A percentile compares a stretch with the other conserved stretches of the same genome.
phyloP scores from a whole-genome alignment of 2,888 invertebrate genomes.

The Spisula solida region DNA sequence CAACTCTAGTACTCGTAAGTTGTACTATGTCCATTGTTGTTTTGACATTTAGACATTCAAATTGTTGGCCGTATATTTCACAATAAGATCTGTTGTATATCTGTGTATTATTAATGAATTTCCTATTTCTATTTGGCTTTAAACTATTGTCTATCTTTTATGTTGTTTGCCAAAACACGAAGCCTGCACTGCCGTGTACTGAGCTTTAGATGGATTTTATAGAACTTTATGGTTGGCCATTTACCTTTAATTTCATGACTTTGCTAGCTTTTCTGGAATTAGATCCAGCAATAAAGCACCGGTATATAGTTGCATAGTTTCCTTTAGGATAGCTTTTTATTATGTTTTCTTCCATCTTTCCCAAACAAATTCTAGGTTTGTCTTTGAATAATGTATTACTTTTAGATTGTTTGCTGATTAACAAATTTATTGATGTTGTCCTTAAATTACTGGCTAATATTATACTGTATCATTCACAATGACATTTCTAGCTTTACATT shows the following conservation, averaged over 20 bases:
- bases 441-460: neutral
- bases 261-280: neutral
- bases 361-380: neutral
- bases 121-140: neutral
- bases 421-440: neutral
- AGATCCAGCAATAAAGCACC: neutral
- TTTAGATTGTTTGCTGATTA: neutral
- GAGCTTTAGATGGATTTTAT: neutral
- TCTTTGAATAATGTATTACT: neutral
- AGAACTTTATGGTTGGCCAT: neutral
- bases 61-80: too few relatives aligned
- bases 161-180: neutral
- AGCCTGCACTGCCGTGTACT: neutral
- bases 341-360: neutral
- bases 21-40: too few relatives aligned
- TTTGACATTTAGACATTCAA: too few relatives aligned
- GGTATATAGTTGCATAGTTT: neutral
- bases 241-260: neutral
- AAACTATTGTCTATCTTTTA: neutral
- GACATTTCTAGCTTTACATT: too few relatives aligned
- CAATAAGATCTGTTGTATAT: too few relatives aligned
- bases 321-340: conserved; percentile 13
- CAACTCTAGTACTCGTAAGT: too few relatives aligned
- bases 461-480: too few relatives aligned
- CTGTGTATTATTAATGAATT: too few relatives aligned